Evolutionary conservation across 92 coral and sea anemone species (phyloP), one percentile per base, ranked within the genome.

Genomic region (Plumapathes pennacea): DNA sequence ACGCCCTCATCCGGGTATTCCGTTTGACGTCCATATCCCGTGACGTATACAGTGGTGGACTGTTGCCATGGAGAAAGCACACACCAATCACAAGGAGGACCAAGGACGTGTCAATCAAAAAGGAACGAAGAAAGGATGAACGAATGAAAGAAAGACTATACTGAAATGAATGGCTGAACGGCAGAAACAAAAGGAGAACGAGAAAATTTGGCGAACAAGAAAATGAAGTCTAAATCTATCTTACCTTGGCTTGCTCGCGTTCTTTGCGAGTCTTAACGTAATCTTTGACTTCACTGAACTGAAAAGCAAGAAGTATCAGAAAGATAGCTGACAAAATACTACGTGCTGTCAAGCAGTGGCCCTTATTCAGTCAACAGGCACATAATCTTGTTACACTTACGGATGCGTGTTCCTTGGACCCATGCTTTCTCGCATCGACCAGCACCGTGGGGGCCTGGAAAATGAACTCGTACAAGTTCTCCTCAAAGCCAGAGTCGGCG

Each of bases 1-100:
- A 77, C 22, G 7, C 80, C 84, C 54, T 77, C 72, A 20, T 46
- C 72, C 38, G 84, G 84, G 45, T 77, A 77, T 45, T 77, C 78
- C 0, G 71, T 17, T 43, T 77, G 77, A 17, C 52, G 32, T 1
- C 84, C 84, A 32, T 77, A 77, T 3, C 84, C 84, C 3, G 84
- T 77, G 44, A 77, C 64, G 57, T 60, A 78, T 31, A 78, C 80
- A 11, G 22, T 66, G 0, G 39, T 30, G 53, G 9, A n/a, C 10
- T 3, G 37, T 50, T 28, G 32, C 14, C 19, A 0, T 4, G 13
- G 22, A 14, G 4, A 8, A 1, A 18, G 54, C 7, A 10, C 0
- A 13, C 14, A 0, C 0, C 2, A 26, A 11, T 14, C 5, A n/a
- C 20, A 10, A 10, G 28, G 3, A 44, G 9, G 12, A 3, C 2